Evolutionary conservation across 2,888 invertebrate genomes (phyloP).

Genomic region (Ennomos fuscantarius): DNA sequence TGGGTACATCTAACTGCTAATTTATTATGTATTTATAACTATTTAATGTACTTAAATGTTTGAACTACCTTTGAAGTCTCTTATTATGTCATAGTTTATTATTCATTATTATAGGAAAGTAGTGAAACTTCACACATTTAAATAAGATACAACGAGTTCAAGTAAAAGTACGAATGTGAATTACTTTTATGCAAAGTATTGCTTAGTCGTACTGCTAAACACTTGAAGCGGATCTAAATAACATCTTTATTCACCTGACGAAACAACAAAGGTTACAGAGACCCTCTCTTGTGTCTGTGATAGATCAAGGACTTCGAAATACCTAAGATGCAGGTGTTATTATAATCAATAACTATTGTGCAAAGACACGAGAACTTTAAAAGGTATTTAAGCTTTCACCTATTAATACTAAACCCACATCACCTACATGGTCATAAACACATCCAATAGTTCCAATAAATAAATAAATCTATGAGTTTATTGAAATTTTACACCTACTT

Average conservation of each 20-base stretch:
- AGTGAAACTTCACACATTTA: slow-evolving; percentile 24
- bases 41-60: no score
- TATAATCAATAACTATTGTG: slow-evolving; percentile 3
- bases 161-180: slow-evolving; percentile 26
- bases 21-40: no score
- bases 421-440: slow-evolving; percentile 8
- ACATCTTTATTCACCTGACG: slow-evolving; percentile 39
- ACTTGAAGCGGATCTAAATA: slow-evolving; percentile 42
- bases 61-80: not conserved
- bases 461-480: slow-evolving; percentile 14
- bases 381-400: not conserved
- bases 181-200: slow-evolving; percentile 11
- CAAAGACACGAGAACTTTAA: not conserved
- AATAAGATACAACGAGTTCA: slow-evolving; percentile 20
- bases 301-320: slow-evolving; percentile 65
- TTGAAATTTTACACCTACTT: slow-evolving; percentile 31
- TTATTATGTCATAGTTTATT: slow-evolving; percentile 10
- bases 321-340: slow-evolving; percentile 21
- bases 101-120: slow-evolving; percentile 18
- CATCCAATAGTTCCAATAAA: not conserved
- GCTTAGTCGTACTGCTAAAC: slow-evolving; percentile 22
- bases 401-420: not conserved
- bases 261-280: slow-evolving; percentile 43
- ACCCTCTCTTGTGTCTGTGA: slow-evolving; percentile 43
- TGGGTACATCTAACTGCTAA: no score